Evolutionary conservation across 1,140 invertebrate genomes (phyloP).

Genomic region (Drosophila nannoptera): DNA sequence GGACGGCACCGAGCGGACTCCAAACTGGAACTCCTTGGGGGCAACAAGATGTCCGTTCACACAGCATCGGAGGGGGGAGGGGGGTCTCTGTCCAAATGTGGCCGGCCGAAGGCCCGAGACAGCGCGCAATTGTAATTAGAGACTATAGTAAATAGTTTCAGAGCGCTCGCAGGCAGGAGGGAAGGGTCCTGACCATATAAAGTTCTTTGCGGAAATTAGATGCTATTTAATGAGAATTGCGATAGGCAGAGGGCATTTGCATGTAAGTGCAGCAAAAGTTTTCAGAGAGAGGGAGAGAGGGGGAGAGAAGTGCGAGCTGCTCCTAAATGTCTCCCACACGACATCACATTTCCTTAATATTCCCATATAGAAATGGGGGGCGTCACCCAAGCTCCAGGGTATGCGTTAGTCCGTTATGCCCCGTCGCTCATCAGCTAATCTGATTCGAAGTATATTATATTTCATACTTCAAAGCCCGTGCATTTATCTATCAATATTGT

Average conservation of each 20-base stretch:
- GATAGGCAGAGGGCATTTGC: conserved; percentile 14
- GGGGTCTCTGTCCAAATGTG: conserved; percentile 17
- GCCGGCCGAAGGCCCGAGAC: conserved; percentile 8
- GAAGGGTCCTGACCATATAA: conserved; percentile 3
- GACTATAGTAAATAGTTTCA: conserved; percentile 42
- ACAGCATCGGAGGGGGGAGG: too few species aligned
- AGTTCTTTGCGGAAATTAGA: conserved; percentile 34
- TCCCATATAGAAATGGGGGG: too few species aligned
- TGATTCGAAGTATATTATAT: neutral
- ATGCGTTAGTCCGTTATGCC: neutral
- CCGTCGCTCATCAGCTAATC: neutral
- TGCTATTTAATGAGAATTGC: conserved; percentile 32
- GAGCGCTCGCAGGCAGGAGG: too few species aligned
- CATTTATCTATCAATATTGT: neutral
- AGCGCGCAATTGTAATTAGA: conserved; percentile 47
- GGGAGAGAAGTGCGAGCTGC: neutral
- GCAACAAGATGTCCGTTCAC: conserved; percentile 30
- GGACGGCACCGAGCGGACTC: neutral
- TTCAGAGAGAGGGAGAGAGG: neutral
- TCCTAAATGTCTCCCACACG: too few species aligned
- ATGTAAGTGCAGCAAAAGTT: conserved; percentile 2
- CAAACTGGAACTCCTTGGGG: conserved; percentile 28
- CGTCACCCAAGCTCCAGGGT: neutral
- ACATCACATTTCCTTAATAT: too few species aligned
- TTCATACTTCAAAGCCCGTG: neutral